Evolutionary conservation across 2,888 invertebrate genomes (phyloP), one percentile per base, ranked within the genome.

Genomic region (Clostera curtula): DNA sequence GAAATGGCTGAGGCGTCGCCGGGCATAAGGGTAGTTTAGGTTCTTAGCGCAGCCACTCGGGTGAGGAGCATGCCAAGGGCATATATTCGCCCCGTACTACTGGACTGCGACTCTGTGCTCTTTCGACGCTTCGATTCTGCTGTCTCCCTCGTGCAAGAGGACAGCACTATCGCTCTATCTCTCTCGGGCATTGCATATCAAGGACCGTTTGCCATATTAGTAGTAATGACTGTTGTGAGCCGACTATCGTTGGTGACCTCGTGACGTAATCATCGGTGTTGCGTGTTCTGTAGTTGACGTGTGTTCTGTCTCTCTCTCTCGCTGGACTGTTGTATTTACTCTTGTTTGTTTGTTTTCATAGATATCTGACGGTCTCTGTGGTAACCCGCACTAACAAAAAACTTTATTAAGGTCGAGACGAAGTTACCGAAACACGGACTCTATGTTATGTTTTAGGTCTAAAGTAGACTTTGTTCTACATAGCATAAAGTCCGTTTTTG

Each of bases 151-250:
- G 29, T 52, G 32, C 57, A 36, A 11, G 53, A 41, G 34, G 34
- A 29, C 42, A 34, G 32, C 37, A 35, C 28, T 43, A 40, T 56
- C 52, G 51, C 58, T 47, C 54, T 35, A 33, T 41, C 38, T 36
- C 43, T 8, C 29, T 43, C 55, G 51, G 57, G 58, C 52, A 50
- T 56, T 66, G 73, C 76, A 79, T 77, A 77, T 77, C 77, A 77
- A 56, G 39, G 63, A 68, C 70, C 59, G 69, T 75, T 76, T 79
- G 80, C 79, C 80, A 80, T 80, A 79, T 74, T 80, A 80, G 79
- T 53, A 48, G 60, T 73, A 73, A 61, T 50, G 50, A 49, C 43
- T 50, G 43, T 54, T 37, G 36, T 53, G 56, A 50, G 45, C 52
- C 56, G 51, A 53, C 53, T 51, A 57, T 48, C 42, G 45, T 53